phyloP scores from a whole-genome alignment of 2,888 invertebrate genomes.

The Acrocera orbiculus region DNA sequence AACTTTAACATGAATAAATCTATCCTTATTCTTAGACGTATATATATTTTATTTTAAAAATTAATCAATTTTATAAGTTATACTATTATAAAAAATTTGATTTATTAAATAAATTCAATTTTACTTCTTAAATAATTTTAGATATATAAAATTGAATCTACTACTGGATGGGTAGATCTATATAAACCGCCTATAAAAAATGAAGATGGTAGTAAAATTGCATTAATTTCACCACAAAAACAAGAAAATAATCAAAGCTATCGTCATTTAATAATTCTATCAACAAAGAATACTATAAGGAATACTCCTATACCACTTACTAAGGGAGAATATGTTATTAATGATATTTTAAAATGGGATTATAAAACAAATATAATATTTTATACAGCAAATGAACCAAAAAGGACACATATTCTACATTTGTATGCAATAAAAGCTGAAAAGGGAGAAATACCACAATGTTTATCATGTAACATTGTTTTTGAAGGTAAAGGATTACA shows the following conservation, averaged over 20 bases:
- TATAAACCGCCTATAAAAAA: slow-evolving; percentile 55
- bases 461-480: slow-evolving; percentile 57
- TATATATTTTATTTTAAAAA: too few relatives aligned
- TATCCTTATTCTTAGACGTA: too few relatives aligned
- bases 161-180: slow-evolving; percentile 61
- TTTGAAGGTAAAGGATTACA: slow-evolving; percentile 3
- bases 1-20: too few relatives aligned
- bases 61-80: too few relatives aligned
- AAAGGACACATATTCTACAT: slow-evolving; percentile 62
- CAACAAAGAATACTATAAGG: slow-evolving; percentile 23
- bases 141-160: slow-evolving; percentile 20
- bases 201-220: slow-evolving; percentile 45
- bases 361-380: slow-evolving; percentile 47
- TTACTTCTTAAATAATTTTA: slow-evolving; percentile 6
- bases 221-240: slow-evolving; percentile 55
- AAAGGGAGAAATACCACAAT: slow-evolving; percentile 34
- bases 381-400: slow-evolving; percentile 62
- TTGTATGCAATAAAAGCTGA: slow-evolving; percentile 51
- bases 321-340: slow-evolving; percentile 48
- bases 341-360: slow-evolving; percentile 59
- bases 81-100: too few relatives aligned
- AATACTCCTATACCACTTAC: slow-evolving; percentile 34
- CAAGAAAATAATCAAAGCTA: slow-evolving; percentile 36
- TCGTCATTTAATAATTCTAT: slow-evolving; percentile 46
- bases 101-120: slow-evolving; percentile 4